Base-by-base conservation (phyloP, 2,797 vertebrate species). In the Silurus aristotelis region DNA sequence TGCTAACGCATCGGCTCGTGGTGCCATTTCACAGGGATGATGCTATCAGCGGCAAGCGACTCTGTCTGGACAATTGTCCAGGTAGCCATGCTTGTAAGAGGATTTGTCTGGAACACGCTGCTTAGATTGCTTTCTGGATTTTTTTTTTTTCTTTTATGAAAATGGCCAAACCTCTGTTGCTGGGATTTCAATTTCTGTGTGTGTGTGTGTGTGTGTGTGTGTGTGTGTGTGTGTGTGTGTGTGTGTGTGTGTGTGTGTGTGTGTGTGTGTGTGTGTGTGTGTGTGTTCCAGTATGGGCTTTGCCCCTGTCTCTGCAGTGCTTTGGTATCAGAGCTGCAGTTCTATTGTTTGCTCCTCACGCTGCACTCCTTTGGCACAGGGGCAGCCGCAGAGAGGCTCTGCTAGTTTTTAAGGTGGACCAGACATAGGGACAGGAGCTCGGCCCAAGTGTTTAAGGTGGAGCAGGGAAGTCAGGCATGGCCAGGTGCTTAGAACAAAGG, bases 321-420 rank as follows among this genome's bases (percentile, higher is more conserved):
- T 87, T 52, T 83, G 80, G 76, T 27, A 64, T 87, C 81, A 83
- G 79, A 77, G 89, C 86, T 87, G 88, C 75, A 83, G 84, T 43
- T 89, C 88, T 86, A 84, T 87, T 88, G 87, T 87, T 85, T 72
- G 75, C 77, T 80, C 25, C 85, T 86, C 87, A 86, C 20, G 55
- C 86, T 88, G 86, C 87, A 86, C 82, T 88, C 70, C 64, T 84
- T 67, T 87, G 84, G 80, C 84, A 87, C 84, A 77, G 63, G 71
- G 68, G 61, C 63, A 85, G 84, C 83, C 80, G 83, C 86, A 56
- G 55, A 60, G 27, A 88, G 82, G 55, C 85, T 87, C 84, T 52
- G 79, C 70, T 77, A 85, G 71, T 75, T 79, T 89, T 89, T 89
- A 87, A 90, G 84, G 84, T 90, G 77, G 76, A 80, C 48, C 68